Percentiles rank a stretch among this genome's conserved stretches.
These are phyloP conservation scores for Platypus cylindrus DNA, from an alignment of 2,888 invertebrate species.

Conservation along the genomic window DNA sequence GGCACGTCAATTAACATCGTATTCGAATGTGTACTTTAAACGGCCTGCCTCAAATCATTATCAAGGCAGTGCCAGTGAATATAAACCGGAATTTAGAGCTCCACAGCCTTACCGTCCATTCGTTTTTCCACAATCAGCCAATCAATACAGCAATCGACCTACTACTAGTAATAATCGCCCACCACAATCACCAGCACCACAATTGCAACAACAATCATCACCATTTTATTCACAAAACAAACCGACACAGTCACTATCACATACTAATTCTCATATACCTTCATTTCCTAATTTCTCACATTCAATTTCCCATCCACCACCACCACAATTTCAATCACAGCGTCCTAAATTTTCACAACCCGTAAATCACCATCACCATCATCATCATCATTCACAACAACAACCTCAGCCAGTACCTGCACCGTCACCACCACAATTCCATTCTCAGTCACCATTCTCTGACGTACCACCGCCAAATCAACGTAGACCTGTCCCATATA, in stretches of 20 bases:
- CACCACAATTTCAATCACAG: slow-evolving; percentile 10
- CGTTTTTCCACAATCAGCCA: slow-evolving; percentile 10
- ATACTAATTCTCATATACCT: slow-evolving; percentile 26
- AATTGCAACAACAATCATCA: slow-evolving; percentile 18
- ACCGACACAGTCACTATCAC: slow-evolving; percentile 35
- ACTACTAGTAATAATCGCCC: slow-evolving; percentile 14
- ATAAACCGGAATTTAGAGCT: slow-evolving; percentile 26
- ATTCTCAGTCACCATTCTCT: slow-evolving; percentile 16
- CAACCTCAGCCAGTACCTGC: slow-evolving; percentile 10
- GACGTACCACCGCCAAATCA: slow-evolving; percentile 12
- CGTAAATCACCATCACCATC: slow-evolving; percentile 7
- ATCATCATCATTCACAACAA: slow-evolving; percentile 8
- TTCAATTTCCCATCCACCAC: slow-evolving; percentile 15
- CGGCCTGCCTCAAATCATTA: slow-evolving; percentile 17
- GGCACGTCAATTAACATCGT: slow-evolving; percentile 26
- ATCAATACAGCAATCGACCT: slow-evolving; percentile 14
- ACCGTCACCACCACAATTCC: slow-evolving; percentile 16
- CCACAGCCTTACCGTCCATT: slow-evolving; percentile 45
- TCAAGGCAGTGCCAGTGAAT: slow-evolving; percentile 17
- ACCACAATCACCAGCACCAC: slow-evolving; percentile 28
- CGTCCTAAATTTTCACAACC: slow-evolving; percentile 7
- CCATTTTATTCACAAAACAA: slow-evolving; percentile 10
- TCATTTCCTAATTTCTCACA: slow-evolving; percentile 21
- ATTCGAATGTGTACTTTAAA: slow-evolving; percentile 22
- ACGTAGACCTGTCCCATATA: slow-evolving; percentile 16